A percentile compares a stretch with the other conserved stretches of the same genome.
Conservation (phyloP, 2,888 invertebrate species). For the Sturmia bella region DNA sequence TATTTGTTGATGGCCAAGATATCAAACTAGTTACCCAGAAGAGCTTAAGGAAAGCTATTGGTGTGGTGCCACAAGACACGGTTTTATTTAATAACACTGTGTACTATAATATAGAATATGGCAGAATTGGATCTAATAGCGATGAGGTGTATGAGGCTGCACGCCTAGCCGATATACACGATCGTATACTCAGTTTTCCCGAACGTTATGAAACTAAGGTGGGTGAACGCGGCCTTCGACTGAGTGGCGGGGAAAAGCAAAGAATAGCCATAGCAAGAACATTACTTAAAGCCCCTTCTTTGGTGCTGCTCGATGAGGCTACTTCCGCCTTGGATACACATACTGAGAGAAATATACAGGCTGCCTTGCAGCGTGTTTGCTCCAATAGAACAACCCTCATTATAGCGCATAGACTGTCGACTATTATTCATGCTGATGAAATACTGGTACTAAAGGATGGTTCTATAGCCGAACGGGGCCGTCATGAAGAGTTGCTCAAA, state of each 20-base stretch:
- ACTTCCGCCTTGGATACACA: constrained; percentile 97
- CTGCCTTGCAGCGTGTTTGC: constrained; percentile 92
- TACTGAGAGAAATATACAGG: constrained; percentile 96
- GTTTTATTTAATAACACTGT: constrained; percentile 97
- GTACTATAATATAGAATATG: constrained; percentile 97
- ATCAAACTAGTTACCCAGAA: constrained; percentile 92
- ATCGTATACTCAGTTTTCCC: constrained; percentile 94
- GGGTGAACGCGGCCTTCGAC: constrained; percentile 95
- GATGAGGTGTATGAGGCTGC: constrained; percentile 95
- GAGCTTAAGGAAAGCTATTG: constrained; percentile 90
- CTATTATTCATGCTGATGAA: constrained; percentile 96
- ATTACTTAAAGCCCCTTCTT: constrained; percentile 93
- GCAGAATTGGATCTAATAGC: constrained; percentile 88
- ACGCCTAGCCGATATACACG: constrained; percentile 96
- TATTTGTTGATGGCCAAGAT: constrained; percentile 94
- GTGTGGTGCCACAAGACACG: constrained; percentile 97
- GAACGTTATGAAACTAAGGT: constrained; percentile 94
- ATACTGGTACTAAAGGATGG: constrained; percentile 96
- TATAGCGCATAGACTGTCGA: constrained; percentile 96
- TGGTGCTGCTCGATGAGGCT: constrained; percentile 96
- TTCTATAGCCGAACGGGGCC: constrained; percentile 94
- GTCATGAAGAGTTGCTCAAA: constrained; percentile 87
- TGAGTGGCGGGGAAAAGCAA: constrained; percentile 99
- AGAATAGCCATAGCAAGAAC: constrained; percentile 98
- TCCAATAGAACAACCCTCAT: constrained; percentile 95